Conservation (phyloP, 2,797 vertebrate species). For the Melanogrammus aeglefinus region DNA sequence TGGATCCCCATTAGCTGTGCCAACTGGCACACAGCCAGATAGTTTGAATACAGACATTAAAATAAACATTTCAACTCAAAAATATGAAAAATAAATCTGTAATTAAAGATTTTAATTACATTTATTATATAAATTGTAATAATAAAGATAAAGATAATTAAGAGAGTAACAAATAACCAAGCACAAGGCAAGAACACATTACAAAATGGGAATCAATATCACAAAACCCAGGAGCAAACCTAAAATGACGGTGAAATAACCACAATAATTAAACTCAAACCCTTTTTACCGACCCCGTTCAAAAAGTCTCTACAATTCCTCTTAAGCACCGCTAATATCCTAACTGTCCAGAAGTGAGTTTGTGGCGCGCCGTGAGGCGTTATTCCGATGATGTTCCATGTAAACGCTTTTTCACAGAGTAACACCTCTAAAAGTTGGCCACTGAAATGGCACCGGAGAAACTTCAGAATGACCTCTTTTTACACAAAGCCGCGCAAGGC, state of each 20-base stretch:
- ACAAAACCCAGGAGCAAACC: background rate
- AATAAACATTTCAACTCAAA: background rate
- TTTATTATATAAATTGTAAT: background rate
- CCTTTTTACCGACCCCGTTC: background rate
- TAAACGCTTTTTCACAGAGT: constrained; percentile 35
- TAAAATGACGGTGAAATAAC: background rate
- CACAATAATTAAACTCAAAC: background rate
- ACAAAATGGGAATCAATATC: background rate
- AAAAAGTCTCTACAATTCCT: background rate
- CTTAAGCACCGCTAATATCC: background rate
- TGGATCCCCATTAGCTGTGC: constrained; percentile 1
- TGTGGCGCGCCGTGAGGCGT: background rate
- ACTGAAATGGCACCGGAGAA: constrained; percentile 44
- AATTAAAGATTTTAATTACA: background rate
- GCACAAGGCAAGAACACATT: background rate
- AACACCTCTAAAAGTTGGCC: constrained; percentile 56
- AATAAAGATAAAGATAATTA: background rate
- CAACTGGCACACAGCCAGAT: background rate
- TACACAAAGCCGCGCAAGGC: constrained; percentile 58
- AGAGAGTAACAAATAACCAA: background rate
- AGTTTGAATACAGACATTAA: background rate
- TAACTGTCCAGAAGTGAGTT: constrained; percentile 22
- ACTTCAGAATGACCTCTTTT: constrained; percentile 66
- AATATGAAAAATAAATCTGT: background rate
- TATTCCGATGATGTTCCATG: constrained; percentile 27